A percentile compares a stretch with the other conserved stretches of the same genome.
These are phyloP conservation scores for Euzetes globulus DNA, from an alignment of 2,888 invertebrate genomes.

Conservation along the genomic window DNA sequence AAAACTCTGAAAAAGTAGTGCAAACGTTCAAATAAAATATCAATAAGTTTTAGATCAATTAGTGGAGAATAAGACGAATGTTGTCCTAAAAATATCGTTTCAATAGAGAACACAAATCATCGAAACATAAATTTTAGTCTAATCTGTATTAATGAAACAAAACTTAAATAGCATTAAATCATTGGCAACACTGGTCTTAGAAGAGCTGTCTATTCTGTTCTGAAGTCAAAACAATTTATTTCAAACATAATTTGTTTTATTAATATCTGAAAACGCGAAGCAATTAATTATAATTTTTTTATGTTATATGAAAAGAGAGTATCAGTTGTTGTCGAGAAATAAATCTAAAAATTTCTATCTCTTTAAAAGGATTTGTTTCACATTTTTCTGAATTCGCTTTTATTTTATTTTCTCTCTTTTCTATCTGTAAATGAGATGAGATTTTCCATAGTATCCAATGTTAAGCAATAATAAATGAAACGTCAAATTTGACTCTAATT, in stretches of 20 bases:
- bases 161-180: constrained; percentile 22
- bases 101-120: not conserved
- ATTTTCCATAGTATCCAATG: not conserved
- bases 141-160: not conserved
- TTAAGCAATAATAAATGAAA: constrained; percentile 15
- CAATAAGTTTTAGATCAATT: constrained; percentile 8
- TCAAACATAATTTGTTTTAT: constrained; percentile 19
- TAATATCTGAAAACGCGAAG: constrained; percentile 12
- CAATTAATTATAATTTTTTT: constrained; percentile 1
- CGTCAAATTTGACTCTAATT: constrained; percentile 30
- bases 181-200: not conserved
- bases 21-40: not conserved
- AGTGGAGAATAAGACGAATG: not conserved
- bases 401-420: not conserved
- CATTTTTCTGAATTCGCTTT: not conserved
- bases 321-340: constrained; percentile 21
- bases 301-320: not conserved
- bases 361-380: constrained; percentile 2
- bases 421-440: constrained; percentile 16
- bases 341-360: constrained; percentile 2
- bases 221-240: constrained; percentile 18
- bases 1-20: not conserved
- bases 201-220: not conserved
- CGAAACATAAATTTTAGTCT: not conserved
- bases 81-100: not conserved